Percentiles rank a stretch among this genome's conserved stretches.
These are phyloP conservation scores for Rhizoglyphus robini DNA, from an alignment of 1,140 invertebrate species.

Conservation along the genomic window DNA sequence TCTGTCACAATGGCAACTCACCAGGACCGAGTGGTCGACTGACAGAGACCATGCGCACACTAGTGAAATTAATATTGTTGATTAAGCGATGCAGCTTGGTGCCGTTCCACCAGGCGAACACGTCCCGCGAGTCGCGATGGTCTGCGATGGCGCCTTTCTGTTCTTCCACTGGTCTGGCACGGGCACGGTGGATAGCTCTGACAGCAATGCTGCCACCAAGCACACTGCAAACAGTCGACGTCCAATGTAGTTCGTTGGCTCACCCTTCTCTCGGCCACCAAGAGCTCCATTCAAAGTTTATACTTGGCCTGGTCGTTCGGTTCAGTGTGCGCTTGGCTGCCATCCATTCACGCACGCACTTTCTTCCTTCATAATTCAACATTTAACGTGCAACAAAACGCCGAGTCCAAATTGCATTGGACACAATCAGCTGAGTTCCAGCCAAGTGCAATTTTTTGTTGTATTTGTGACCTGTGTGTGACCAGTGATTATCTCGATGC, in stretches of 20 bases:
- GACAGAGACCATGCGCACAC: background rate
- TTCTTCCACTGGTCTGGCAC: background rate
- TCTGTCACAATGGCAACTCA: background rate
- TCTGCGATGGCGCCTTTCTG: background rate
- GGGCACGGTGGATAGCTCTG: background rate
- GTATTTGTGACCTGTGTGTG: background rate
- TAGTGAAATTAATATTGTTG: background rate
- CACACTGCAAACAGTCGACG: background rate
- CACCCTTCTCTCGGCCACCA: background rate
- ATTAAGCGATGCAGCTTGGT: background rate
- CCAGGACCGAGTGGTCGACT: background rate
- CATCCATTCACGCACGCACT: background rate
- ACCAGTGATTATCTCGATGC: too few species aligned
- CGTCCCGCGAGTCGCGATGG: background rate
- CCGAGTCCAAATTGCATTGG: too few species aligned
- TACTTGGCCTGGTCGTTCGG: background rate
- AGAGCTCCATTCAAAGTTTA: background rate
- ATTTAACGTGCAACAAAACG: too few species aligned
- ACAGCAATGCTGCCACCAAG: background rate
- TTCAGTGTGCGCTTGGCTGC: background rate
- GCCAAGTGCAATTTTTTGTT: background rate
- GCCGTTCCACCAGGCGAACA: background rate
- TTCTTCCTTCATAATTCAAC: background rate
- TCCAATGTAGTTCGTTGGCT: background rate
- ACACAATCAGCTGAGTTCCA: background rate